Percentiles rank a stretch among this genome's conserved stretches.
Conservation (phyloP, 2,797 vertebrate species). For the Cuniculus paca region DNA sequence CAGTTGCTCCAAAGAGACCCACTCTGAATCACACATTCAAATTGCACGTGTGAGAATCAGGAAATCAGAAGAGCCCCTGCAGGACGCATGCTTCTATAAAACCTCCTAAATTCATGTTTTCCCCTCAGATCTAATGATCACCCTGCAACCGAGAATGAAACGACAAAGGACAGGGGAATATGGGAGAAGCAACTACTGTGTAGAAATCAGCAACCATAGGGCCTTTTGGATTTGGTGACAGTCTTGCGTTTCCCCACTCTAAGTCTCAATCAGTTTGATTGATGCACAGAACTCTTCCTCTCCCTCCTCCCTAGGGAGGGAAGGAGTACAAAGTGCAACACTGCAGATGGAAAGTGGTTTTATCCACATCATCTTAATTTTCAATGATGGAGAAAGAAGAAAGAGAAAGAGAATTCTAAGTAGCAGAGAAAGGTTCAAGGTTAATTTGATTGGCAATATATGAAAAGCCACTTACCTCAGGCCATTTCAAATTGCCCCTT, state of each 20-base stretch:
- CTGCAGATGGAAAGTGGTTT: constrained; percentile 52
- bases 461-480: constrained; percentile 78
- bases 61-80: not conserved
- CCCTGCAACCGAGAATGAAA: not conserved
- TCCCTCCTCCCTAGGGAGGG: not conserved
- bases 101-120: not conserved
- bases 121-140: not conserved
- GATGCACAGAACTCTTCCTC: constrained; percentile 2
- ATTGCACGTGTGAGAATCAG: not conserved
- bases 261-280: constrained; percentile 58
- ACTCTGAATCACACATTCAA: not conserved
- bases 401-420: constrained; percentile 73
- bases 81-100: not conserved
- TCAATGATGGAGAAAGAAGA: constrained; percentile 64
- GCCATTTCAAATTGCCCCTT: constrained; percentile 79
- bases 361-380: constrained; percentile 68
- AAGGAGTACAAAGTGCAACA: not conserved
- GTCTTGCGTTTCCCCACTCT: not conserved
- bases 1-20: not conserved
- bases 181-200: not conserved
- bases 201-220: fast-evolving
- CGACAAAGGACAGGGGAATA: not conserved
- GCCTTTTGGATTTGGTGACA: not conserved
- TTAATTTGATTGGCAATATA: constrained; percentile 80
- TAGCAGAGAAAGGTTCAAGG: constrained; percentile 73